Conservation (phyloP, 2,797 vertebrate species). For the Mormyrops attenuatus region DNA sequence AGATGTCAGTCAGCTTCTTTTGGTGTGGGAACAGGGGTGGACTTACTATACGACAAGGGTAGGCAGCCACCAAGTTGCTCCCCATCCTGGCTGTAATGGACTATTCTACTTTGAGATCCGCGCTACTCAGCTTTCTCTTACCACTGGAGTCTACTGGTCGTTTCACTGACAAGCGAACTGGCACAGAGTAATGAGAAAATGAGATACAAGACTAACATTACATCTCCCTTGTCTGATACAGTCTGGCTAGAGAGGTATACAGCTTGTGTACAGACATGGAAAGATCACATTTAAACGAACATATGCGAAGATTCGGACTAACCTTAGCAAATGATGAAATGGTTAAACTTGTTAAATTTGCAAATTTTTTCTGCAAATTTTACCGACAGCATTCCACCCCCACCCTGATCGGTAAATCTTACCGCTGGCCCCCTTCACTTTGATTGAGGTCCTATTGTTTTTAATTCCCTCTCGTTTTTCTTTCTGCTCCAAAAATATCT, state of each 20-base stretch:
- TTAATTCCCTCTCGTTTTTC: background rate
- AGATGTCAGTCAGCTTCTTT: background rate
- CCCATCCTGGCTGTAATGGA: background rate
- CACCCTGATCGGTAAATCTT: background rate
- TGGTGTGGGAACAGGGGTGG: background rate
- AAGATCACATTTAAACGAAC: background rate
- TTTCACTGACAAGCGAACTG: background rate
- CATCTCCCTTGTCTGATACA: background rate
- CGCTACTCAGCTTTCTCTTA: background rate
- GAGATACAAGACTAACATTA: background rate
- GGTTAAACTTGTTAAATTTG: background rate
- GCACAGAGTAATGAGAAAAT: background rate
- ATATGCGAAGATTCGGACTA: background rate
- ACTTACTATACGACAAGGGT: background rate
- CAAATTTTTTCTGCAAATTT: background rate
- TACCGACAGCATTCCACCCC: background rate
- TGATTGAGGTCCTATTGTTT: background rate
- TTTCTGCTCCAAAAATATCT: background rate
- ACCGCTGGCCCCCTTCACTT: background rate
- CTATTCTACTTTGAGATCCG: background rate
- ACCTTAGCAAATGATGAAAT: background rate
- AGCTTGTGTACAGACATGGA: background rate
- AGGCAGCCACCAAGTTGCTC: background rate
- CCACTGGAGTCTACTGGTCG: background rate
- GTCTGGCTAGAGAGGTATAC: background rate